Evolutionary conservation across 1,140 invertebrate genomes (phyloP).

Genomic region (Agraylea sexmaculata): DNA sequence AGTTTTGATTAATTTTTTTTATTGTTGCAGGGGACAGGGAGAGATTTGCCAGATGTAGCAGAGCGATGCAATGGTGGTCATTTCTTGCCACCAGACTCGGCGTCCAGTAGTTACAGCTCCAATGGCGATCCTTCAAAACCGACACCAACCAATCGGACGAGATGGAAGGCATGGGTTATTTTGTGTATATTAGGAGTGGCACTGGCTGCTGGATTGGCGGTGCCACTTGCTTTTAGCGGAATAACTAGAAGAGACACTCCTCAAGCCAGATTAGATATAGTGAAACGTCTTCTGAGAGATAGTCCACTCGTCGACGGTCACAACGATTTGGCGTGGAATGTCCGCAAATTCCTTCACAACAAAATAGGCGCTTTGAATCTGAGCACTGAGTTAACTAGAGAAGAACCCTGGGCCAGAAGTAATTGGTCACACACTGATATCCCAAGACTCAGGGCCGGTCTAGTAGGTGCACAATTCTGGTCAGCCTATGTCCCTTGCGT

Average conservation of each 20-base stretch:
- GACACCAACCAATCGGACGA: not conserved
- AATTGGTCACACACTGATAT: constrained; percentile 85
- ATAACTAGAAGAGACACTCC: constrained; percentile 42
- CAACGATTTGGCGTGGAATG: constrained; percentile 81
- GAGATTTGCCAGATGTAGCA: constrained; percentile 37
- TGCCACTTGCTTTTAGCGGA: constrained; percentile 33
- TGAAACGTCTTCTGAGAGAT: constrained; percentile 44
- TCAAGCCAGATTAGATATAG: constrained; percentile 43
- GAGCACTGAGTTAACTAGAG: constrained; percentile 55
- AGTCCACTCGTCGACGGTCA: constrained; percentile 60
- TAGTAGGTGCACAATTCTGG: constrained; percentile 72
- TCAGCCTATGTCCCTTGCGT: constrained; percentile 77
- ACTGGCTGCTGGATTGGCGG: constrained; percentile 32
- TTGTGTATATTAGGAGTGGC: constrained; percentile 33
- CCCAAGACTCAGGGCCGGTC: constrained; percentile 64
- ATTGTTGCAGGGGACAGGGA: constrained; percentile 22
- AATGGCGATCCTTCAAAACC: constrained; percentile 33
- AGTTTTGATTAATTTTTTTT: not conserved
- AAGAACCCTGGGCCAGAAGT: constrained; percentile 67
- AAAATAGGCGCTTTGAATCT: constrained; percentile 69
- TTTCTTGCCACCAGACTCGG: constrained; percentile 35
- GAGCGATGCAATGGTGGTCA: constrained; percentile 36
- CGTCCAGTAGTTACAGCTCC: constrained; percentile 36
- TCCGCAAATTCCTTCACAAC: constrained; percentile 71
- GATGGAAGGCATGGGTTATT: constrained; percentile 29